Conservation (phyloP, 1,140 invertebrate genomes). For the Temnothorax longispinosus region DNA sequence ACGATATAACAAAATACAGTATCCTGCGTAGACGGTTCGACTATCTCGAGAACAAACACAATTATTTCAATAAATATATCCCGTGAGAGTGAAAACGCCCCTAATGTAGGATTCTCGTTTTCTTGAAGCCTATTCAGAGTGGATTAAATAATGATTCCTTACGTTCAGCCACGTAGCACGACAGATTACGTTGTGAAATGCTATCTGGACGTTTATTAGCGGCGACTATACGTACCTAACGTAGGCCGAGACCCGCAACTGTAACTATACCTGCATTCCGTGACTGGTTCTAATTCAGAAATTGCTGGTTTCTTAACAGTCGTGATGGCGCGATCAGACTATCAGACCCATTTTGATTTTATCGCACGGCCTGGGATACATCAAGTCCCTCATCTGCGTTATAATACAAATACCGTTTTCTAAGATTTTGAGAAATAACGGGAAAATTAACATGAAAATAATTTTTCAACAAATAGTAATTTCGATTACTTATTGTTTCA, state of each 20-base stretch:
- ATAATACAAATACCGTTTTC: neutral
- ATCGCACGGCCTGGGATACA: neutral
- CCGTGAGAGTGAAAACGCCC: neutral
- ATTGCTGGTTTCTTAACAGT: conserved; percentile 80
- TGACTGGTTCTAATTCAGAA: conserved; percentile 82
- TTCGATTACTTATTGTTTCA: no score
- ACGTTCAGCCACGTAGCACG: neutral
- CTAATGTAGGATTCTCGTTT: conserved; percentile 2
- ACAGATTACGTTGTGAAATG: conserved; percentile 28
- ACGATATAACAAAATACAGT: conserved; percentile 62
- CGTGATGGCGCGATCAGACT: conserved; percentile 72
- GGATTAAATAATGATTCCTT: conserved; percentile 25
- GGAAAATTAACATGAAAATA: neutral
- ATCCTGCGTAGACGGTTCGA: conserved; percentile 59
- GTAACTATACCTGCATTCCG: conserved; percentile 73
- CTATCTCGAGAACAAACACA: neutral
- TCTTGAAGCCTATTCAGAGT: neutral
- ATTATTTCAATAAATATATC: conserved; percentile 32
- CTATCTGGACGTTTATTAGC: conserved; percentile 14
- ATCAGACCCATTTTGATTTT: conserved; percentile 69
- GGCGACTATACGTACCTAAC: neutral
- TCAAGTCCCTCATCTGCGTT: neutral
- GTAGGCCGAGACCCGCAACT: conserved; percentile 65
- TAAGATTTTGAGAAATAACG: neutral
- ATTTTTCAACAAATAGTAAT: conserved; percentile 6